Conservation (phyloP, 2,888 invertebrate genomes). For the Drosophila multiciliata region DNA sequence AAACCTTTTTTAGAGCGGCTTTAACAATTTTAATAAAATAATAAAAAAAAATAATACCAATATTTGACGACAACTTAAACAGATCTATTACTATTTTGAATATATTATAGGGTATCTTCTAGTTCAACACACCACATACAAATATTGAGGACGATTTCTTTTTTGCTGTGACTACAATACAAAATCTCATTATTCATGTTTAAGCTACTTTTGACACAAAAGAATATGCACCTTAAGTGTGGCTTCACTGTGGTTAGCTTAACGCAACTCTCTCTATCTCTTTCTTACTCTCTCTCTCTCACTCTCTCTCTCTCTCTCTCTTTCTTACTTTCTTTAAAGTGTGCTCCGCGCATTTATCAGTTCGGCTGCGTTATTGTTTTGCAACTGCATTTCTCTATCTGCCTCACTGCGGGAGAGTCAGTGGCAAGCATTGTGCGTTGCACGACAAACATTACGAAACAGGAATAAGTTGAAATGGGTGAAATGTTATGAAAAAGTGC, state of each 20-base stretch:
- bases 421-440: conserved; percentile 8
- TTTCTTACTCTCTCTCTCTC: background rate
- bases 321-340: background rate
- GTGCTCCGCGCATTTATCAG: conserved; percentile 39
- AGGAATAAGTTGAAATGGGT: conserved; percentile 26
- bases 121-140: background rate
- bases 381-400: conserved; percentile 11
- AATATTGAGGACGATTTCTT: background rate
- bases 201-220: conserved; percentile 1
- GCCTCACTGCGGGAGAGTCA: conserved; percentile 6
- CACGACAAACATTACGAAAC: background rate
- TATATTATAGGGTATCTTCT: background rate
- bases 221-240: conserved; percentile 1
- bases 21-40: background rate
- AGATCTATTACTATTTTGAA: background rate
- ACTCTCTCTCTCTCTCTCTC: background rate
- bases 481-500: conserved; percentile 22
- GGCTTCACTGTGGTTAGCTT: conserved; percentile 16
- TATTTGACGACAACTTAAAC: background rate
- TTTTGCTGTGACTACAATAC: background rate
- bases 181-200: conserved; percentile 1
- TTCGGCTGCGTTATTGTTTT: conserved; percentile 21
- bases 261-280: background rate
- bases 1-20: no score
- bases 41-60: background rate